Evolutionary conservation across 2,888 invertebrate genomes (phyloP), one percentile per base, ranked within the genome.

Genomic region (Anodontia alba): DNA sequence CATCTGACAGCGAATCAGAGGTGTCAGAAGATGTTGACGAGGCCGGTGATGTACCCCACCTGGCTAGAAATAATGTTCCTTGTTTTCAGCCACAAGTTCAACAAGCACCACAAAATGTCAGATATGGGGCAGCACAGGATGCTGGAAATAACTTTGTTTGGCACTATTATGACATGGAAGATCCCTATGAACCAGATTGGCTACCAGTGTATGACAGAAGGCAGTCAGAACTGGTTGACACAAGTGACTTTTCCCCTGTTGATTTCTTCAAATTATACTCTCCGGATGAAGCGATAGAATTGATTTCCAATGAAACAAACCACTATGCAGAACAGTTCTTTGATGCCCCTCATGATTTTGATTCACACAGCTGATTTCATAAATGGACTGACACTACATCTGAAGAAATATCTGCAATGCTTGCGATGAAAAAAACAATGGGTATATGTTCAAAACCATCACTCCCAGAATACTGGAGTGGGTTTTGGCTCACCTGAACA

Each of bases 221-320:
- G 20, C 23, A 26, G 66, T 66, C 74, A 20, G 74, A 68, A 15
- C 36, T 74, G 29, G 70, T 74, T 31, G 78, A 78, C 62, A 74
- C 70, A 17, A 70, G 36, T 17, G 74, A 74, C 33, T 78, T 42
- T 43, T 46, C 36, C 26, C 76, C 80, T 33, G 73, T 82, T 43
- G 67, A 83, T 54, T 83, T 66, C 38, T 80, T 76, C 54, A 46
- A 72, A 46, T 36, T 75, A 15, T 78, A 51, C 57, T 80, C 80
- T 69, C 78, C 73, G 23, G 66, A 68, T 43, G 75, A 80, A 72
- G 68, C 74, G 2, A n/a, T 84, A 43, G 33, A 66, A 29, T 71
- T 80, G 0, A 81, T 84, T 20, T 20, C 38, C 10, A 62, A 33
- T 17, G 79, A 82, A 66, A 82, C 82, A 23, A 82, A 82, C 57